Conservation (phyloP, 2,797 vertebrate genomes). For the Falco columbarius region DNA sequence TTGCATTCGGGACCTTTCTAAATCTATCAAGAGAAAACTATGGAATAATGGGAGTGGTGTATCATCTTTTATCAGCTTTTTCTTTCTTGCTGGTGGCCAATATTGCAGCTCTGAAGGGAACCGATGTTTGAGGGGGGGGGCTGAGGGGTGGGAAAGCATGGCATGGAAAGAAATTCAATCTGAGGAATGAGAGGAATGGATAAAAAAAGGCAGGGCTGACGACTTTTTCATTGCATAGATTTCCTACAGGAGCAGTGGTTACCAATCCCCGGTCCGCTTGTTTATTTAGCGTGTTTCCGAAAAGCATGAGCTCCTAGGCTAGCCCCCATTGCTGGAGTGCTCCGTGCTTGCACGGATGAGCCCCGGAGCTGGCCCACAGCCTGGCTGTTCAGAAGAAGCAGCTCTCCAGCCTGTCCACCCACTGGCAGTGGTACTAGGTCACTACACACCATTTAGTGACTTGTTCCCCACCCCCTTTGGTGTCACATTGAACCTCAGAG, state of each 20-base stretch:
- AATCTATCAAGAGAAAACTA: constrained; percentile 17
- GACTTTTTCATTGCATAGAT: constrained; percentile 60
- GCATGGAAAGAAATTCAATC: neutral
- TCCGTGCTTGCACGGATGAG: accelerated
- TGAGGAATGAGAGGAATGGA: constrained; percentile 48
- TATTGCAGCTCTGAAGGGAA: constrained; percentile 10
- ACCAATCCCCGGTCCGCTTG: neutral
- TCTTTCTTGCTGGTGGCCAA: neutral
- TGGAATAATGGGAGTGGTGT: neutral
- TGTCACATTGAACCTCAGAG: neutral
- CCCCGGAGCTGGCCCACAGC: neutral
- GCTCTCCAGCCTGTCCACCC: neutral
- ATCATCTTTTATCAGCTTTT: neutral
- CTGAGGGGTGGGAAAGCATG: neutral
- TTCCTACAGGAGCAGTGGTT: constrained; percentile 51
- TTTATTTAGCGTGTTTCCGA: constrained; percentile 39
- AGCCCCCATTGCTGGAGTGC: accelerated
- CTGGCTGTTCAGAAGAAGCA: accelerated
- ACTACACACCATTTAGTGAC: neutral
- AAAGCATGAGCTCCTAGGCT: neutral
- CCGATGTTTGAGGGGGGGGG: neutral
- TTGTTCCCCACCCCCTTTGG: neutral
- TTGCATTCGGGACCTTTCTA: neutral
- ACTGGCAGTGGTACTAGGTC: neutral
- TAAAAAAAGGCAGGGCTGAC: constrained; percentile 47